Evolutionary conservation across 2,888 invertebrate species (phyloP).

Genomic region (Escarpia spicata): DNA sequence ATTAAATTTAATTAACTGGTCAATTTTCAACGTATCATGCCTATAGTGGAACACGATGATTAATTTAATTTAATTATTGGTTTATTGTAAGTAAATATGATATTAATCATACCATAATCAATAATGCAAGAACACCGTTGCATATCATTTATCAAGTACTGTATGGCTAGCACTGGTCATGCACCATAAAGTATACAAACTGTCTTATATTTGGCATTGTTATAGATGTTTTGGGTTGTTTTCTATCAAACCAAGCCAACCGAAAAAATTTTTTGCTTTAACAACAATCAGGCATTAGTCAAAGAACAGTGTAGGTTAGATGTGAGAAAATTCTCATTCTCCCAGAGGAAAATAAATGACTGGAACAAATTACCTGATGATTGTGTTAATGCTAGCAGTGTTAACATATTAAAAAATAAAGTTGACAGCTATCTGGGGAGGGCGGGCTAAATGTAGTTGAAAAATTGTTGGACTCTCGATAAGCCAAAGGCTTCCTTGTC

Average conservation of each 20-base stretch:
- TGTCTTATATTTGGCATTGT: neutral
- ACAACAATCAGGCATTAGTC: neutral
- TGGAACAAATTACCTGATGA: too few species aligned
- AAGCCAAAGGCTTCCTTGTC: too few species aligned
- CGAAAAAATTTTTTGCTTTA: neutral
- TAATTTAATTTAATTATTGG: neutral
- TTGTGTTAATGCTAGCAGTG: too few species aligned
- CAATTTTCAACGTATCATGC: neutral
- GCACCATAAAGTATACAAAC: neutral
- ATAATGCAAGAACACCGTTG: neutral
- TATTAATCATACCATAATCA: neutral
- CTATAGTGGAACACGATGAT: neutral
- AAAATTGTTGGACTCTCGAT: too few species aligned
- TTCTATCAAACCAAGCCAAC: neutral
- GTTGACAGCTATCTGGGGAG: too few species aligned
- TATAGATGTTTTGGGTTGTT: neutral
- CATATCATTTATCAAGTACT: neutral
- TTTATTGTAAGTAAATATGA: neutral
- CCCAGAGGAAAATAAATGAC: too few species aligned
- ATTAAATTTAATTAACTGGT: neutral
- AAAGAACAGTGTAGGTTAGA: too few species aligned
- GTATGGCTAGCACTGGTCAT: neutral
- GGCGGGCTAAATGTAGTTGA: too few species aligned
- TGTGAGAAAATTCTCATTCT: too few species aligned
- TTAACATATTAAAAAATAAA: too few species aligned